Percentiles rank a stretch among this genome's conserved stretches.
Conservation (phyloP, 2,888 invertebrate genomes). For the Mamestra brassicae region DNA sequence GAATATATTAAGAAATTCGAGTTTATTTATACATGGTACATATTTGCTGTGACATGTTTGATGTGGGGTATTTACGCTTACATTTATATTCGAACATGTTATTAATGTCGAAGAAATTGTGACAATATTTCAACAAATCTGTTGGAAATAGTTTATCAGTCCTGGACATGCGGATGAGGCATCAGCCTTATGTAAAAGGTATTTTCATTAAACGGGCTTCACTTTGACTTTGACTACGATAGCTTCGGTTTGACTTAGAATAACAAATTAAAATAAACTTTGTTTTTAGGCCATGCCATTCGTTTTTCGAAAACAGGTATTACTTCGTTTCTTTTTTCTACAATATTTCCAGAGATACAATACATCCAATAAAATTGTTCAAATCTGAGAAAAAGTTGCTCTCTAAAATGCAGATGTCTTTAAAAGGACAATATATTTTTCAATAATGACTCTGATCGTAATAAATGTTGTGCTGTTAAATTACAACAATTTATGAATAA, state of each 20-base stretch:
- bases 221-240: too few species aligned
- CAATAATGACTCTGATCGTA: not conserved
- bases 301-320: too few species aligned
- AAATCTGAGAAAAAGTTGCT: too few species aligned
- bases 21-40: conserved; percentile 55
- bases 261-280: too few species aligned
- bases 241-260: too few species aligned
- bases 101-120: not conserved
- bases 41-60: conserved; percentile 54
- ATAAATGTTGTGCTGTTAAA: not conserved
- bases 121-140: not conserved
- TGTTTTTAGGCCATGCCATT: too few species aligned
- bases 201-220: too few species aligned
- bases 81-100: conserved; percentile 8
- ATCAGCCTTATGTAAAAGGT: too few species aligned
- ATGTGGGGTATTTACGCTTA: conserved; percentile 21
- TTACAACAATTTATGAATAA: conserved; percentile 26
- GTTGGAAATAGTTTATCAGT: not conserved
- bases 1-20: conserved; percentile 68
- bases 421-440: not conserved
- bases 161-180: too few species aligned
- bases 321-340: too few species aligned
- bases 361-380: too few species aligned
- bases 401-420: not conserved
- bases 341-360: too few species aligned